phyloP scores from a whole-genome alignment of 1,140 invertebrate species.

The Doryteuthis pealeii region DNA sequence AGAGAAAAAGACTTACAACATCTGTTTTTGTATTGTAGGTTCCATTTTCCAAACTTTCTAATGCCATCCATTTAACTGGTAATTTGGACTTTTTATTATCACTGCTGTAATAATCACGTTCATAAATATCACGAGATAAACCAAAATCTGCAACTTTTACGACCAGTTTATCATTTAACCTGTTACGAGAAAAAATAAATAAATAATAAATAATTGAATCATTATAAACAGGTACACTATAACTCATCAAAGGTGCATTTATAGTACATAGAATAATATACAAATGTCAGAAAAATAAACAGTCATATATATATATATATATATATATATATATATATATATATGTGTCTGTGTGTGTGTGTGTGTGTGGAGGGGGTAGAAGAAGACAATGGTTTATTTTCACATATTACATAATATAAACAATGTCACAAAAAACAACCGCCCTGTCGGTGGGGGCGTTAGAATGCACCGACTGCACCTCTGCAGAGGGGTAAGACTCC shows the following conservation, averaged over 20 bases:
- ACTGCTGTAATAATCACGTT: slow-evolving; percentile 62
- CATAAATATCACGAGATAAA: slow-evolving; percentile 63
- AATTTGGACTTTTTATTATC: slow-evolving; percentile 59
- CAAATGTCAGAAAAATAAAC: background rate
- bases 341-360: too few relatives aligned
- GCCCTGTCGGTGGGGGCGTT: too few relatives aligned
- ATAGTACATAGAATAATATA: too few relatives aligned
- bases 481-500: too few relatives aligned
- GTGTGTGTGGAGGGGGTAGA: too few relatives aligned
- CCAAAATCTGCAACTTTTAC: slow-evolving; percentile 66
- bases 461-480: too few relatives aligned
- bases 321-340: too few relatives aligned
- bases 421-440: too few relatives aligned
- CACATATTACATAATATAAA: too few relatives aligned
- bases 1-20: slow-evolving; percentile 52
- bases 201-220: slow-evolving; percentile 9
- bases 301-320: too few relatives aligned
- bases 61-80: slow-evolving; percentile 62
- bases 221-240: background rate
- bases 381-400: too few relatives aligned
- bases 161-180: slow-evolving; percentile 58
- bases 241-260: background rate
- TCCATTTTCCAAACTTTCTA: slow-evolving; percentile 59
- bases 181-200: slow-evolving; percentile 28
- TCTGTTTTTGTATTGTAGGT: slow-evolving; percentile 58